These are phyloP conservation scores for Hydrophis major DNA, from an alignment of 2,797 vertebrate genomes.

Conservation along the genomic window DNA sequence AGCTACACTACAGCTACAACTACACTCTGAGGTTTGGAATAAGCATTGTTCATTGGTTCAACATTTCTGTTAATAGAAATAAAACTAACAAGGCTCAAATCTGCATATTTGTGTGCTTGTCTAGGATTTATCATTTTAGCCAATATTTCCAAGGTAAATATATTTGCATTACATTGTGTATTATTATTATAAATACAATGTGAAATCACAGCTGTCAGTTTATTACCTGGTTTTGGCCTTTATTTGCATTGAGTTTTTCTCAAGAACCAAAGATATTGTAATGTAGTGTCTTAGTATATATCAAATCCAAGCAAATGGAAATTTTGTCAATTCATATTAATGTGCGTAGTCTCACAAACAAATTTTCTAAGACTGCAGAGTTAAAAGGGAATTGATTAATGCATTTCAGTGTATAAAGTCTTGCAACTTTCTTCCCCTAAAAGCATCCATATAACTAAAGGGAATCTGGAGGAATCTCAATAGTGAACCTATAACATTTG, in stretches of 20 bases:
- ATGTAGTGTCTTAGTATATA: background rate
- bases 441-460: background rate
- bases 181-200: background rate
- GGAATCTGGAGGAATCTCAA: background rate
- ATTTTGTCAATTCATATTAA: background rate
- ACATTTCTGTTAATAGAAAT: slow-evolving; percentile 3
- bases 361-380: background rate
- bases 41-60: background rate
- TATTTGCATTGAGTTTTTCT: background rate
- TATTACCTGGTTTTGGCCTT: background rate
- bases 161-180: background rate
- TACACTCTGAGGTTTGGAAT: background rate
- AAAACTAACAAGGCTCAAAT: background rate
- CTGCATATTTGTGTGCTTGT: background rate
- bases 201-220: background rate
- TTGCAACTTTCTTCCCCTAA: background rate
- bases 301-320: background rate
- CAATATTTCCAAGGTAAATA: background rate
- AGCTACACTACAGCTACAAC: too few relatives aligned
- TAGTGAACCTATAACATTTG: background rate
- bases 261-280: background rate
- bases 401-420: background rate
- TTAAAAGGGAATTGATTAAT: background rate
- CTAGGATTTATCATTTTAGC: background rate
- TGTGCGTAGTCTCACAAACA: background rate